Evolutionary conservation across 2,888 invertebrate species (phyloP).

Genomic region (Drosophila dives): DNA sequence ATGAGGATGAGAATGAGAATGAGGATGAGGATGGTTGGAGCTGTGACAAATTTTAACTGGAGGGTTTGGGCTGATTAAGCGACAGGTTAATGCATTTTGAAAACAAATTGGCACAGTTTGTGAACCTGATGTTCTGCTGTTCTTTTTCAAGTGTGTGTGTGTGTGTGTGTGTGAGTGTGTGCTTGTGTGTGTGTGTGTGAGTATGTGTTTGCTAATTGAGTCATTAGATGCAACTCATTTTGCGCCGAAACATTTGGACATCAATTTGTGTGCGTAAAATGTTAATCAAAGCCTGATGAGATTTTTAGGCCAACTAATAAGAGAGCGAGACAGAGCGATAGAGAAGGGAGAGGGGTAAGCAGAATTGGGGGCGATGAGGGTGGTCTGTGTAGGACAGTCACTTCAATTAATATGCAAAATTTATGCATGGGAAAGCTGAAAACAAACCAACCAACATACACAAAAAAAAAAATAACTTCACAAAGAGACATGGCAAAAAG

Average conservation of each 20-base stretch:
- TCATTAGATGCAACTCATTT: constrained; percentile 77
- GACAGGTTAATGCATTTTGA: constrained; percentile 73
- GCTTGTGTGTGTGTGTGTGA: neutral
- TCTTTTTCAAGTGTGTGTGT: neutral
- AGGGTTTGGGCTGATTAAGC: constrained; percentile 54
- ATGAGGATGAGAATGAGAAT: neutral
- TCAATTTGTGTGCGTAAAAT: constrained; percentile 70
- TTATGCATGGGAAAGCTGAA: constrained; percentile 79
- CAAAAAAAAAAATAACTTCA: neutral
- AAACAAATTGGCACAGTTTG: constrained; percentile 80
- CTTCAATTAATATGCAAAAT: constrained; percentile 79
- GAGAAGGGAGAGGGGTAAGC: neutral
- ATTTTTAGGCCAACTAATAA: constrained; percentile 74
- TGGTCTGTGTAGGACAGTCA: constrained; percentile 34
- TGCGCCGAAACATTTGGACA: constrained; percentile 48
- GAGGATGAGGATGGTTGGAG: neutral
- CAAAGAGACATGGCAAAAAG: neutral
- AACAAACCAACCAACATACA: constrained; percentile 49
- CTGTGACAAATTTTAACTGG: neutral
- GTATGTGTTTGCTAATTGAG: too few relatives aligned
- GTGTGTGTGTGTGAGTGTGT: neutral
- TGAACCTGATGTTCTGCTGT: constrained; percentile 44
- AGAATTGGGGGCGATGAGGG: too few relatives aligned
- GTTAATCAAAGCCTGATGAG: constrained; percentile 78
- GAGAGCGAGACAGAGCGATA: constrained; percentile 5